A percentile compares a stretch with the other conserved stretches of the same genome.
Conservation (phyloP, 2,797 vertebrate genomes). For the Myotis pilosus region DNA sequence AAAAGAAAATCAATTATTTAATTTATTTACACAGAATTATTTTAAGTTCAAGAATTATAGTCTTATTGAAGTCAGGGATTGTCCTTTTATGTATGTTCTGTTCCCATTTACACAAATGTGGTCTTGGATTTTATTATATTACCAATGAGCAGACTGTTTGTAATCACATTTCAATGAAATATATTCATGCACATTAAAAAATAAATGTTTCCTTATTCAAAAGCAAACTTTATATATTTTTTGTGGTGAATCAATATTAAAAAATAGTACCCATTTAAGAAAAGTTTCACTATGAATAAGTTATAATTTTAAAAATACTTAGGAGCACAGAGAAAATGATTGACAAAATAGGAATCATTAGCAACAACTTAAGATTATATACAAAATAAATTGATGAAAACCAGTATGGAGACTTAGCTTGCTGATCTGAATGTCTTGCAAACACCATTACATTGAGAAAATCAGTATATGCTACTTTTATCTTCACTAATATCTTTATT, state of each 20-base stretch:
- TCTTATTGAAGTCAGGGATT: background rate
- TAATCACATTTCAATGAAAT: background rate
- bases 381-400: background rate
- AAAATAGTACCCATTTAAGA: background rate
- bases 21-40: background rate
- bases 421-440: background rate
- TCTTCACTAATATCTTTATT: background rate
- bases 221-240: background rate
- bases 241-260: background rate
- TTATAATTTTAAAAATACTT: background rate
- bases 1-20: background rate
- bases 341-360: background rate
- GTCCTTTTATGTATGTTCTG: background rate
- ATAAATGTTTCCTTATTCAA: background rate
- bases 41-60: background rate
- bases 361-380: background rate
- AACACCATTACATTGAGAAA: background rate
- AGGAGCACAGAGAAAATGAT: background rate
- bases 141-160: background rate
- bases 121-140: background rate
- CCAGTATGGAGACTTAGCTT: background rate
- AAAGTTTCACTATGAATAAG: conserved; percentile 16
- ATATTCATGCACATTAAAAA: background rate
- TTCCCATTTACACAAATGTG: background rate
- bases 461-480: background rate